Conservation (phyloP, 2,797 vertebrate species). For the Phoebastria nigripes region DNA sequence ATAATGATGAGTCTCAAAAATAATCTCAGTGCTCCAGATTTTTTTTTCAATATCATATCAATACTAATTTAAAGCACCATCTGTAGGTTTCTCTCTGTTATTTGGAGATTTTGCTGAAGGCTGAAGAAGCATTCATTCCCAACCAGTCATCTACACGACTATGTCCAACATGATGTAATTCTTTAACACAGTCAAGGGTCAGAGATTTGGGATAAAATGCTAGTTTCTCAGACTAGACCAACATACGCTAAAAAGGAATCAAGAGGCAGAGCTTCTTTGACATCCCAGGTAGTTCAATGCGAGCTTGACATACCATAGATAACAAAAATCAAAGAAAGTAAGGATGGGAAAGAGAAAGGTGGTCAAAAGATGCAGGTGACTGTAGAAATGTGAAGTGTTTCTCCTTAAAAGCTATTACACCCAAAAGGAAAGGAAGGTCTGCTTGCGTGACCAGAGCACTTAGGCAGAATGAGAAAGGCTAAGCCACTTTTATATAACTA, state of each 20-base stretch:
- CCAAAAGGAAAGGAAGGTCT: background rate
- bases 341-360: background rate
- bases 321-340: background rate
- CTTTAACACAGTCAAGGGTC: background rate
- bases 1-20: background rate
- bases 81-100: background rate
- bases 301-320: background rate
- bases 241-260: background rate
- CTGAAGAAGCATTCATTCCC: background rate
- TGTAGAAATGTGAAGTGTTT: background rate
- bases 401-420: background rate
- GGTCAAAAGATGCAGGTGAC: background rate
- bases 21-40: background rate
- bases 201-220: background rate
- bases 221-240: background rate
- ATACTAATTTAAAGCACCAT: conserved; percentile 8
- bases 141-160: background rate
- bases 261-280: background rate
- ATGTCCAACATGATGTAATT: background rate
- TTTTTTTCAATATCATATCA: background rate
- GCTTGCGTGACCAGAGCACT: background rate
- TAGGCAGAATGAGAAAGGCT: background rate
- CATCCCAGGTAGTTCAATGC: background rate
- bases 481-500: background rate
- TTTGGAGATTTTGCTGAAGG: background rate